These are phyloP conservation scores for Heliconius nattereri DNA, from an alignment of 1,140 invertebrate species.

Conservation along the genomic window DNA sequence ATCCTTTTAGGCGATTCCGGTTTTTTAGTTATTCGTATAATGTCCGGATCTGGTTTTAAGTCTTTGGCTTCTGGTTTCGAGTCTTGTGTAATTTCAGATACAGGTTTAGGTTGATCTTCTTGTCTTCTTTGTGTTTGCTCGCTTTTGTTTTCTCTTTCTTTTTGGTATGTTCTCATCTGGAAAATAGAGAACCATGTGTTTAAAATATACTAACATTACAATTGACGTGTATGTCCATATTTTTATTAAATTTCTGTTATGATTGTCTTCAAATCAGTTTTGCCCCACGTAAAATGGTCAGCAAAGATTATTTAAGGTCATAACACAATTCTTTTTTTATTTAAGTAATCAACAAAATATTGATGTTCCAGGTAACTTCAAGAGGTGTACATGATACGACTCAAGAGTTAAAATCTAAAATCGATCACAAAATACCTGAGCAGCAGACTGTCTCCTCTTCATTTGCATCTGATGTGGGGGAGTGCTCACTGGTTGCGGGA, in stretches of 20 bases:
- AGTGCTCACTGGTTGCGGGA: conserved; percentile 72
- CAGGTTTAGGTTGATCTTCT: conserved; percentile 53
- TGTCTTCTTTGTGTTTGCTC: conserved; percentile 54
- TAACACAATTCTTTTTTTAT: too few species aligned
- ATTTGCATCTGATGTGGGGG: conserved; percentile 62
- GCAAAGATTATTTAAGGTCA: too few species aligned
- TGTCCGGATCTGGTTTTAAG: conserved; percentile 69
- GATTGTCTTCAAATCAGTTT: too few species aligned
- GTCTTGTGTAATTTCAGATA: conserved; percentile 39
- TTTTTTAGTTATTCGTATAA: conserved; percentile 61
- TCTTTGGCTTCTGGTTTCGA: conserved; percentile 33
- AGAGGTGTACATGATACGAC: too few species aligned
- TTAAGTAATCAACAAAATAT: too few species aligned
- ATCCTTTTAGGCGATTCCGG: conserved; percentile 69
- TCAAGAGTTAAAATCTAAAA: background rate
- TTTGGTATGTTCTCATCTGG: conserved; percentile 66
- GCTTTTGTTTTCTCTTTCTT: conserved; percentile 58
- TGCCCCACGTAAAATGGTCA: too few species aligned
- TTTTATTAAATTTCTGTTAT: too few species aligned
- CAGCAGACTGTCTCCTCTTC: conserved; percentile 71
- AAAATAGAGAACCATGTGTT: background rate
- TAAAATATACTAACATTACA: background rate
- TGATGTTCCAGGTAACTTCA: too few species aligned
- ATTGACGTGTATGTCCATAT: background rate
- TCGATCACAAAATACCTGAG: conserved; percentile 47